A percentile compares a stretch with the other conserved stretches of the same genome.
Conservation (phyloP, 2,888 invertebrate genomes). For the Glaucopsyche alexis region DNA sequence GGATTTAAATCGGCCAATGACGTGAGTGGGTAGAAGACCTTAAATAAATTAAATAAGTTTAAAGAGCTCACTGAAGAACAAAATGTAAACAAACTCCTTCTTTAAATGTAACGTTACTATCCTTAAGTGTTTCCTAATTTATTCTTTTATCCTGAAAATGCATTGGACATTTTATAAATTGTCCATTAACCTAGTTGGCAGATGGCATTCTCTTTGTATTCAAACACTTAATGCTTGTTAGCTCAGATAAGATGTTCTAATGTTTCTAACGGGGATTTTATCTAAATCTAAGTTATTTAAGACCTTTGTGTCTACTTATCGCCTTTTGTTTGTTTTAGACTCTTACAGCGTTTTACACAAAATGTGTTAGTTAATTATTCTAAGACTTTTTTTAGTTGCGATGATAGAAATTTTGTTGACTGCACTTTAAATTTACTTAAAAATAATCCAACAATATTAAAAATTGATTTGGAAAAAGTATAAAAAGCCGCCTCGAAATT, state of each 20-base stretch:
- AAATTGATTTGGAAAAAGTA: too few relatives aligned
- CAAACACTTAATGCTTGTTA: slow-evolving; percentile 21
- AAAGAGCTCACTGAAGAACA: too few relatives aligned
- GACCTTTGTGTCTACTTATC: not conserved
- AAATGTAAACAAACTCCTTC: too few relatives aligned
- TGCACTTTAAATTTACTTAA: too few relatives aligned
- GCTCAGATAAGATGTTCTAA: slow-evolving; percentile 19
- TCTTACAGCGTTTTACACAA: not conserved
- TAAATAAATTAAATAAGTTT: too few relatives aligned
- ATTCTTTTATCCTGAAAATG: slow-evolving; percentile 5
- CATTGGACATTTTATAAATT: not conserved
- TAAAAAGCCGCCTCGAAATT: too few relatives aligned
- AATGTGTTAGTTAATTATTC: not conserved
- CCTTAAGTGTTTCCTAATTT: slow-evolving; percentile 5
- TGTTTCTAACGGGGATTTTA: slow-evolving; percentile 22
- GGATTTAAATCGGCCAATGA: too few relatives aligned
- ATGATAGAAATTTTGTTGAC: too few relatives aligned
- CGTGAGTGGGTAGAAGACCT: too few relatives aligned
- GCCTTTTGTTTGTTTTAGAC: not conserved
- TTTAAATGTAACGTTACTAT: not conserved
- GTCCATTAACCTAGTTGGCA: slow-evolving; percentile 6
- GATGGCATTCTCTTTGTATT: slow-evolving; percentile 19
- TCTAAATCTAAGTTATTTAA: slow-evolving; percentile 18
- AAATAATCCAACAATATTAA: too few relatives aligned
- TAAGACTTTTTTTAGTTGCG: not conserved